Evolutionary conservation across 2,888 invertebrate species (phyloP).

Genomic region (Cyclophora punctaria): DNA sequence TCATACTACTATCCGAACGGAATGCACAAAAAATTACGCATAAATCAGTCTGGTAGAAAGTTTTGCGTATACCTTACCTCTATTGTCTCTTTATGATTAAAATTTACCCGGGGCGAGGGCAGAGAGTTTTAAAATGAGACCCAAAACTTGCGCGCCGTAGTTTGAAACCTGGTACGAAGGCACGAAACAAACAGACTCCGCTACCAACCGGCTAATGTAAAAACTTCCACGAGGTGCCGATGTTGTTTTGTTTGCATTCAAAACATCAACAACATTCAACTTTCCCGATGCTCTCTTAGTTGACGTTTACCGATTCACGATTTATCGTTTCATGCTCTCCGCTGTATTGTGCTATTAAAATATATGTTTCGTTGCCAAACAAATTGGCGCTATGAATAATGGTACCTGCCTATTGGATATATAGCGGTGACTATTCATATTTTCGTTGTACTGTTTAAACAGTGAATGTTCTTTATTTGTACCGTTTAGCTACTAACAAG

Average conservation of each 20-base stretch:
- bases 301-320: background rate
- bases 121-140: constrained; percentile 59
- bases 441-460: constrained; percentile 4
- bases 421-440: background rate
- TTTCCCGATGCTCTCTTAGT: constrained; percentile 20
- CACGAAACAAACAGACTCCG: constrained; percentile 56
- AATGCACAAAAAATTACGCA: constrained; percentile 33
- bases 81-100: constrained; percentile 68
- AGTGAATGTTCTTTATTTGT: no score
- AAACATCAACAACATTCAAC: constrained; percentile 49
- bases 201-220: constrained; percentile 56
- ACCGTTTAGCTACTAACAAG: constrained; percentile 40
- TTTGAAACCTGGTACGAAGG: constrained; percentile 50
- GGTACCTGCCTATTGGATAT: background rate
- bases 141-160: constrained; percentile 57
- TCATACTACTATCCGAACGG: constrained; percentile 9
- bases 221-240: constrained; percentile 54
- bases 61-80: constrained; percentile 46
- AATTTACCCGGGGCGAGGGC: constrained; percentile 46
- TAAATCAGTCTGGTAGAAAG: constrained; percentile 46
- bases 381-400: background rate
- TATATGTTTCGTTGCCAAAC: background rate
- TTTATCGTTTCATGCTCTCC: background rate
- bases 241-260: constrained; percentile 51
- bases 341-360: background rate